Evolutionary conservation across 2,113 vertebrate genomes (phyloP).

Genomic region (Aythya baeri): DNA sequence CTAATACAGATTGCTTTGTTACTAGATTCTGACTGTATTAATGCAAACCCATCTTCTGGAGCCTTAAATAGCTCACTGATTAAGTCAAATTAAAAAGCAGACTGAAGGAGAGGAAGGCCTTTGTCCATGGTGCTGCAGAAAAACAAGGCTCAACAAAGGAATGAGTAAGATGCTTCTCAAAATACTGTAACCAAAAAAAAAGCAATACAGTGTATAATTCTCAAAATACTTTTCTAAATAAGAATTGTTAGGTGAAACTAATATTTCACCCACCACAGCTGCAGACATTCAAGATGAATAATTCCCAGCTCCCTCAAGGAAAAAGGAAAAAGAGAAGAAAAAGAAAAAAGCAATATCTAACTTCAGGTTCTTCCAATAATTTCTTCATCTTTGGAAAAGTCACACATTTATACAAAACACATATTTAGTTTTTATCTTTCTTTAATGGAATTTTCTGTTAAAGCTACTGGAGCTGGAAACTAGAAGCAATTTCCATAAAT

Average conservation of each 20-base stretch:
- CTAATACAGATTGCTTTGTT: background rate
- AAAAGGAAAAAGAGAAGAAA: background rate
- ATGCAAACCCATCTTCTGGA: background rate
- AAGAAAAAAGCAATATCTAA: background rate
- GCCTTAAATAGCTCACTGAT: background rate
- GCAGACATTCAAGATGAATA: background rate
- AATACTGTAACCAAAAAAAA: background rate
- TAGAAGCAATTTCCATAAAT: constrained; percentile 47
- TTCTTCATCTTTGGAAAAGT: constrained; percentile 1
- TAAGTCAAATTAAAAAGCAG: background rate
- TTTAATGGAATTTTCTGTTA: constrained; percentile 37
- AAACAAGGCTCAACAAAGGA: background rate
- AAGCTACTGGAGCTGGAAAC: constrained; percentile 4
- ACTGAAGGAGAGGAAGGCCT: background rate
- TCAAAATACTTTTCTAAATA: background rate
- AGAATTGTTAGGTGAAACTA: background rate
- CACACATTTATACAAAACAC: constrained; percentile 9
- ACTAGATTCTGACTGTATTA: background rate
- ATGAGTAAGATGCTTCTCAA: background rate
- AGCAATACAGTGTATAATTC: accelerated
- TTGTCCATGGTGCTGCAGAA: background rate
- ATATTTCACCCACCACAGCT: background rate
- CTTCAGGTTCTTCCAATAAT: background rate
- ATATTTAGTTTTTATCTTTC: background rate
- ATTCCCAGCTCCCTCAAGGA: background rate